Evolutionary conservation across 92 coral and sea anemone genomes (phyloP).

Genomic region (Galaxea fascicularis): DNA sequence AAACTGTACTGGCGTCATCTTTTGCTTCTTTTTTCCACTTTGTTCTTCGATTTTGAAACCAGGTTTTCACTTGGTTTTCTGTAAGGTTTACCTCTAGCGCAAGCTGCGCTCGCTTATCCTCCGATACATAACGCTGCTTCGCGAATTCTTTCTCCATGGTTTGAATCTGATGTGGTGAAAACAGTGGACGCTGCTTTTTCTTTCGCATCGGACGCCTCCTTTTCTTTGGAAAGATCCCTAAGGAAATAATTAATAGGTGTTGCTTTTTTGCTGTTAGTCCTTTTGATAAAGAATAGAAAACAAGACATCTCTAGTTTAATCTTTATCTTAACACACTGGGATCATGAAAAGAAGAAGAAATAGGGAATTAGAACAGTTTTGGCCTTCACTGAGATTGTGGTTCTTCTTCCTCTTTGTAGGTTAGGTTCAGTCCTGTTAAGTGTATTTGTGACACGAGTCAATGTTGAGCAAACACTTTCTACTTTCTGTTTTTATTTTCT

Average conservation of each 20-base stretch:
- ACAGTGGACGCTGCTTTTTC: constrained; percentile 63
- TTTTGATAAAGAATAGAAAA: no score
- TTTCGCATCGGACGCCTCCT: constrained; percentile 61
- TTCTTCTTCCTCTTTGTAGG: no score
- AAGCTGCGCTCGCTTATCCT: constrained; percentile 60
- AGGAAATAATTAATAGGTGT: neutral
- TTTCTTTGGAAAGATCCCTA: constrained; percentile 45
- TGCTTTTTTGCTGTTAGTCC: no score
- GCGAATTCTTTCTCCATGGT: constrained; percentile 66
- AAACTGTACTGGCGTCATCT: constrained; percentile 35
- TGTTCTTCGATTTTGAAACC: constrained; percentile 22
- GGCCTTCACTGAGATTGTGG: no score
- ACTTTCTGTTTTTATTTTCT: no score
- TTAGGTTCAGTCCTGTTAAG: no score
- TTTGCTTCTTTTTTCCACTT: constrained; percentile 64
- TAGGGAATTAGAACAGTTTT: no score
- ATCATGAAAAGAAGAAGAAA: no score
- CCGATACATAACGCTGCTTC: constrained; percentile 52
- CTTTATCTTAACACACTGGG: no score
- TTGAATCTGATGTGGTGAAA: constrained; percentile 66
- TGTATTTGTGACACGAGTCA: no score
- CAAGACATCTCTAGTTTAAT: no score
- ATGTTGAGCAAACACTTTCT: no score
- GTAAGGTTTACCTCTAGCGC: constrained; percentile 61
- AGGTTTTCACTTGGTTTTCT: constrained; percentile 66